Base-by-base conservation (phyloP, 64 coral and sea anemone species). In the Montipora capricornis region DNA sequence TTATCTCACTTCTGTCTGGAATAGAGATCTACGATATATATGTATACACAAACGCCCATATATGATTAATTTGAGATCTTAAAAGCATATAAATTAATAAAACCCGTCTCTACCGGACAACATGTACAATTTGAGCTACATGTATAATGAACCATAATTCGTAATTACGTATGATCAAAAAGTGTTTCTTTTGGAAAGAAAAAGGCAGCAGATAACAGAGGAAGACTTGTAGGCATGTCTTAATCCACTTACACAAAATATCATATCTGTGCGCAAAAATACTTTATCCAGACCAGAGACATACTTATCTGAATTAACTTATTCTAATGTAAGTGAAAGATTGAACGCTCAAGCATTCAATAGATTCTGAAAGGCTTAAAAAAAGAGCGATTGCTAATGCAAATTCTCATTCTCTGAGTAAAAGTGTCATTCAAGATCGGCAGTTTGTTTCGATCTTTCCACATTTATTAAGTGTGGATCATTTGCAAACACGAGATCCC, bases 171-270 rank as follows among this genome's bases (percentile, higher is more conserved):
- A 60, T 60, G 64, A 68, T n/a, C 16, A 68, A 68, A 17, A 0
- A 13, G 8, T 8, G 17, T 68, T 68, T 13, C 14, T 68, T 68
- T 16, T 68, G 4, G 17, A 14, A 45, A 13, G 13, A 76, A 76
- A 47, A 14, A 2, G 44, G 12, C 8, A 3, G 74, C 74, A 47
- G 3, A 46, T 47, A 76, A 76, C 12, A 76, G 74, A 76, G 5
- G 8, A 5, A 75, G 20, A 1, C 3, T 22, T 75, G 3, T 20
- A 75, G 20, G 5, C 3, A 37, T 75, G 3, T 49, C 46, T 78
- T 78, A 78, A 78, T 78, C 44, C 76, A 50, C 47, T 78, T 50
- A 14, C 71, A 74, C n/a, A 69, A 73, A 24, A 37, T 20, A 73
- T 24, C 69, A 5, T 19, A 4, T 5, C 17, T 37, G 37, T 37